Conservation (phyloP, 2,888 invertebrate species). For the Aspidapion aeneum region DNA sequence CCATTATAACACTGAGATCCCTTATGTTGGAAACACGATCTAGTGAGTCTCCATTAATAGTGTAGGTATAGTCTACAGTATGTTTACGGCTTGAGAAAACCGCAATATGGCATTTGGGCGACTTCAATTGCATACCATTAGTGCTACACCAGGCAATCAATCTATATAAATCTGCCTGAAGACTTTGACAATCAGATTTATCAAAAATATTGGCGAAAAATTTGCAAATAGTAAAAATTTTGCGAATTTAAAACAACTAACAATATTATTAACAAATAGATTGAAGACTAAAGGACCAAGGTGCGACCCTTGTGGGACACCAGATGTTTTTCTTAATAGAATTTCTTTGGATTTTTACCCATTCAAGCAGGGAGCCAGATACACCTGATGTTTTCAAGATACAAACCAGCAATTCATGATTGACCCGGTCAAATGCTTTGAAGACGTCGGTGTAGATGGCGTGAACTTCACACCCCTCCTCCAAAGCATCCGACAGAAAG, state of each 20-base stretch:
- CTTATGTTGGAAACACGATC: neutral
- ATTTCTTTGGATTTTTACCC: neutral
- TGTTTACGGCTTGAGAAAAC: neutral
- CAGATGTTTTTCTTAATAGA: neutral
- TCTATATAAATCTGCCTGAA: neutral
- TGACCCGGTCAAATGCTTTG: neutral
- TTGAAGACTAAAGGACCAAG: neutral
- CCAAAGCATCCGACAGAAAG: neutral
- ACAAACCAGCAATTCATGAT: neutral
- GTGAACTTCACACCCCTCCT: neutral
- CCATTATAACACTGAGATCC: neutral
- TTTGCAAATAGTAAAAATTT: neutral
- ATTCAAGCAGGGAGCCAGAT: neutral
- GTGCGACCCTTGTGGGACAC: neutral
- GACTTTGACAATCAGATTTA: neutral
- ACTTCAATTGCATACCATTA: neutral
- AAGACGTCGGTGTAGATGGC: neutral
- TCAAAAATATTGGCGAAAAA: neutral
- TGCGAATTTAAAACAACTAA: neutral
- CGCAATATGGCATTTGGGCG: neutral
- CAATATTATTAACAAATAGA: neutral
- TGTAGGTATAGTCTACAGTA: neutral
- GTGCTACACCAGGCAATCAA: neutral
- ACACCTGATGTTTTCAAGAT: neutral
- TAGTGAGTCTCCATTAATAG: neutral